phyloP scores from a whole-genome alignment of 2,888 invertebrate genomes.

The Bombylius major region DNA sequence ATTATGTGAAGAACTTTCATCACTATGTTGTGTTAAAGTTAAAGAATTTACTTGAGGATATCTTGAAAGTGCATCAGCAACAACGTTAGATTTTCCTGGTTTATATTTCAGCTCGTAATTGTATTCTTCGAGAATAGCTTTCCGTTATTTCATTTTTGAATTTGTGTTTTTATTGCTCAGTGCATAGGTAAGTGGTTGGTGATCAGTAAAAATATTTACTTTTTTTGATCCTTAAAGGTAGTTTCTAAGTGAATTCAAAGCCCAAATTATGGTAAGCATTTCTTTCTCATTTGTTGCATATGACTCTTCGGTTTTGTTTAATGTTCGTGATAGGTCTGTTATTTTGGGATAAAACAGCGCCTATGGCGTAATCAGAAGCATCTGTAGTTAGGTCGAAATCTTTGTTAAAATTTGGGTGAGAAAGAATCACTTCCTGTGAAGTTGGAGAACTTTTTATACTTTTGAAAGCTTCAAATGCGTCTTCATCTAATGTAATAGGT shows the following conservation, averaged over 20 bases:
- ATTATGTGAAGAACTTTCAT: constrained; percentile 7
- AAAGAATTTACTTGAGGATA: too few species aligned
- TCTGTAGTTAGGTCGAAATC: constrained; percentile 20
- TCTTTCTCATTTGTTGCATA: constrained; percentile 25
- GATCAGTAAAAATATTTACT: constrained; percentile 11
- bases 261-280: constrained; percentile 5
- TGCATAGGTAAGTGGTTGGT: constrained; percentile 14
- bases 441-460: too few species aligned
- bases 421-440: too few species aligned
- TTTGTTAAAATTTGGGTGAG: too few species aligned
- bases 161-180: constrained; percentile 14
- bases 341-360: constrained; percentile 22
- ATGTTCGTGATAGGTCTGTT: constrained; percentile 23
- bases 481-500: too few species aligned
- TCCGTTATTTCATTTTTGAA: constrained; percentile 11
- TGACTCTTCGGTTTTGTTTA: constrained; percentile 18
- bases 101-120: constrained; percentile 9
- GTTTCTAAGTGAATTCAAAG: constrained; percentile 3
- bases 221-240: neutral
- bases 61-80: constrained; percentile 9
- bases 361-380: constrained; percentile 22
- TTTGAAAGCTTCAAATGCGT: too few species aligned
- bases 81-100: constrained; percentile 9
- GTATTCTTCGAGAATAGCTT: constrained; percentile 11
- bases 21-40: constrained; percentile 1